phyloP scores from a whole-genome alignment of 2,797 vertebrate genomes.

The Muraenolepis orangiensis region DNA sequence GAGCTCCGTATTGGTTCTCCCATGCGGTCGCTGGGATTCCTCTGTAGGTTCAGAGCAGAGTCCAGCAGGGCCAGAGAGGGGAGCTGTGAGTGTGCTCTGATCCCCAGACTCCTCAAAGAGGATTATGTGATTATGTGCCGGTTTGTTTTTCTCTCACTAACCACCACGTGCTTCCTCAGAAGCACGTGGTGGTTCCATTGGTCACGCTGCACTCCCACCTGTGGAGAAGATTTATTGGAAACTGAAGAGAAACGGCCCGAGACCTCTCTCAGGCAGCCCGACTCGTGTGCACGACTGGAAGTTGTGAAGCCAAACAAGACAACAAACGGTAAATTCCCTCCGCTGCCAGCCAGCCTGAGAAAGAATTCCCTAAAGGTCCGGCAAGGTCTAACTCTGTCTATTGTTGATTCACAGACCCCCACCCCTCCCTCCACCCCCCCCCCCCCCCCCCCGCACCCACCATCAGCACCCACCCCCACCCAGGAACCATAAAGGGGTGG shows the following conservation, averaged over 20 bases:
- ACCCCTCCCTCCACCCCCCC: constrained; percentile 50
- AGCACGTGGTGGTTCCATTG: not conserved
- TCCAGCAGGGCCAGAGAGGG: not conserved
- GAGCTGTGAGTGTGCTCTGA: not conserved
- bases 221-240: not conserved
- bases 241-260: not conserved
- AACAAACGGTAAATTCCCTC: not conserved
- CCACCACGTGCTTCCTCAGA: too few species aligned
- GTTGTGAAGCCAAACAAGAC: not conserved
- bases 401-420: not conserved
- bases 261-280: not conserved
- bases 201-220: not conserved
- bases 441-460: constrained; percentile 60
- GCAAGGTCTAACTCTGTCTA: not conserved
- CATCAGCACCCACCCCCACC: constrained; percentile 62
- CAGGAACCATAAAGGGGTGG: constrained; percentile 68
- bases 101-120: not conserved
- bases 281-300: not conserved
- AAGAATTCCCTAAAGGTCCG: not conserved
- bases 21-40: not conserved
- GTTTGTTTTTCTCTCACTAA: not conserved
- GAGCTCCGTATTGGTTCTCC: not conserved
- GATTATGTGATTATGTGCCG: not conserved
- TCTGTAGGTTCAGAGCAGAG: not conserved
- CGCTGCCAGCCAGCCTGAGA: not conserved